Conservation (phyloP, 2,888 invertebrate genomes). For the Xanthostigma xanthostigma region DNA sequence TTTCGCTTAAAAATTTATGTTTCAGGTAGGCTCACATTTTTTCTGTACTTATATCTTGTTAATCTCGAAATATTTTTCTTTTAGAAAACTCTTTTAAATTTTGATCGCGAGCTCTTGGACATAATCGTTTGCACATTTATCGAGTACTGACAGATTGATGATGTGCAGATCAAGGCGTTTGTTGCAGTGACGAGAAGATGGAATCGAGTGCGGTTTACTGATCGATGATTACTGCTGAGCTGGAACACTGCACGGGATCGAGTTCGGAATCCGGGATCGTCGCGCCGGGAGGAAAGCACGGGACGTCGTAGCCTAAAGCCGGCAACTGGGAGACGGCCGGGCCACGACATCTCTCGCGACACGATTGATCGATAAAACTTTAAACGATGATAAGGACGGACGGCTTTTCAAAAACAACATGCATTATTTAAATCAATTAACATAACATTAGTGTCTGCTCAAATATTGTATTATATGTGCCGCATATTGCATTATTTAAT, state of each 20-base stretch:
- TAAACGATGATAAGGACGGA: neutral
- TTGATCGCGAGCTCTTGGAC: no score
- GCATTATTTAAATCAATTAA: neutral
- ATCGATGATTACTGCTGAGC: neutral
- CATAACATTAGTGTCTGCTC: neutral
- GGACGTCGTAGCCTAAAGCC: neutral
- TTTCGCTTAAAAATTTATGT: no score
- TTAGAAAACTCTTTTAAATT: neutral
- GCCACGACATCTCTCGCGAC: neutral
- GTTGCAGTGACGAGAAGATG: slow-evolving; percentile 6
- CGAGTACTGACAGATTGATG: neutral
- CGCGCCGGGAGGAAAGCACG: neutral
- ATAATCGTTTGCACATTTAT: neutral
- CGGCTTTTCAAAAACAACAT: neutral
- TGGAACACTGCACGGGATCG: no score
- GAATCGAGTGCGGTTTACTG: neutral
- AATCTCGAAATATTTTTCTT: neutral
- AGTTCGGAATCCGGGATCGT: neutral
- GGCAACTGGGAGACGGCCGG: slow-evolving; percentile 4
- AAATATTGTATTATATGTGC: neutral
- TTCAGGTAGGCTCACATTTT: no score
- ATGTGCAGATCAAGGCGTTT: slow-evolving; percentile 4
- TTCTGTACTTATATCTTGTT: no score
- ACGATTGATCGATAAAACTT: neutral
- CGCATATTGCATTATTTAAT: neutral